A percentile compares a stretch with the other conserved stretches of the same genome.
These are phyloP conservation scores for Ifrita kowaldi DNA, from an alignment of 2,113 vertebrate genomes.

Conservation along the genomic window DNA sequence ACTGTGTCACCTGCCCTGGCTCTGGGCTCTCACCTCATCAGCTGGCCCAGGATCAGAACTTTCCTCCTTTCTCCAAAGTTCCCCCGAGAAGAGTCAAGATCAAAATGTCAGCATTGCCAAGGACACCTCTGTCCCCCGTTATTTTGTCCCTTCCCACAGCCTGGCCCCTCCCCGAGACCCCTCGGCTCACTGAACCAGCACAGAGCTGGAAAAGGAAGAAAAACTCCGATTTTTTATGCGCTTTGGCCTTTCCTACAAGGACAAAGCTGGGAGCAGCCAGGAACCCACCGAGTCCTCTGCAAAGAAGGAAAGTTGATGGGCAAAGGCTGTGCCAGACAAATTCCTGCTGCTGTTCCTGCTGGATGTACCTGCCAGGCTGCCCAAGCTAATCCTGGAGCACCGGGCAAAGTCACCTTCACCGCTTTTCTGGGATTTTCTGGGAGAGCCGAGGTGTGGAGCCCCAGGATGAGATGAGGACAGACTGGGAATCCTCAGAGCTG, in stretches of 20 bases:
- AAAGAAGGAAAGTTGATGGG: background rate
- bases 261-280: background rate
- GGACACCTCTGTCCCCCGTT: background rate
- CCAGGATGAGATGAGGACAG: background rate
- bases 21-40: background rate
- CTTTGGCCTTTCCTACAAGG: background rate
- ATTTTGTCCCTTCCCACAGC: background rate
- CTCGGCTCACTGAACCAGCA: background rate
- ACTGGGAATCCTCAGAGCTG: background rate
- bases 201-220: background rate
- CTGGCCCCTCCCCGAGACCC: rapidly evolving
- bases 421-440: background rate
- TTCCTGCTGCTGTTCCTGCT: background rate
- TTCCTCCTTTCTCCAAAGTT: background rate
- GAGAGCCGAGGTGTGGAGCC: background rate
- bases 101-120: background rate
- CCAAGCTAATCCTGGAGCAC: background rate
- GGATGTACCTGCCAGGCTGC: background rate
- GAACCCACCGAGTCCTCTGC: background rate
- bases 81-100: background rate
- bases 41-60: background rate
- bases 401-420: background rate
- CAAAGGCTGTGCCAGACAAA: background rate
- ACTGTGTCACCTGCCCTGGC: background rate
- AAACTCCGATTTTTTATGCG: rapidly evolving